phyloP scores from a whole-genome alignment of 1,140 invertebrate genomes.

The Diorhabda elongata region DNA sequence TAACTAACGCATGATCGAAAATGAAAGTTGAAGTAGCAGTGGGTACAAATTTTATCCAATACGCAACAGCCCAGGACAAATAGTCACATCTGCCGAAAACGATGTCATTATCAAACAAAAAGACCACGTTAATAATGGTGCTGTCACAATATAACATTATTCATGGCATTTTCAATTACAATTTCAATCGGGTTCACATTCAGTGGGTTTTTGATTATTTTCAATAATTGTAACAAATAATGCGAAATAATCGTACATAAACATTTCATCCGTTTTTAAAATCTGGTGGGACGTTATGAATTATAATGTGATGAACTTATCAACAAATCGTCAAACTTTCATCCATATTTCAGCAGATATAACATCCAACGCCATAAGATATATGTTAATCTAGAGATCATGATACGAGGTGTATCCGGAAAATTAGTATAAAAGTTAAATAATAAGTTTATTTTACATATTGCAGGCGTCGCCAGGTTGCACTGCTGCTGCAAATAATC shows the following conservation, averaged over 20 bases:
- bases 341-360: no score
- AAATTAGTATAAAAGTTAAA: no score
- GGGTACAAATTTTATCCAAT: neutral
- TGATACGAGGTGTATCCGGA: no score
- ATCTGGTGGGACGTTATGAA: neutral
- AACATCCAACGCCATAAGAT: no score
- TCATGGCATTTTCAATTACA: neutral
- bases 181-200: neutral
- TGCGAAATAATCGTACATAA: neutral
- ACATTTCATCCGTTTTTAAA: neutral
- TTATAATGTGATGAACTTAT: no score
- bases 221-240: constrained; percentile 1
- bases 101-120: constrained; percentile 1
- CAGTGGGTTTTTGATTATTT: neutral
- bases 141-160: neutral
- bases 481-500: no score
- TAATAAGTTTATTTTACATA: no score
- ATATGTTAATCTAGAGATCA: no score
- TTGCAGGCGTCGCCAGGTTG: no score
- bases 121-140: neutral
- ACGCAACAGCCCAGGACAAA: neutral
- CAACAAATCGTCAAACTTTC: no score
- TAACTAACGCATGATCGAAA: no score
- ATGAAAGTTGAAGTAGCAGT: no score
- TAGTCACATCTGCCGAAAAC: neutral